Evolutionary conservation across 2,797 vertebrate genomes (phyloP).

Genomic region (Rhynchotus rufescens): DNA sequence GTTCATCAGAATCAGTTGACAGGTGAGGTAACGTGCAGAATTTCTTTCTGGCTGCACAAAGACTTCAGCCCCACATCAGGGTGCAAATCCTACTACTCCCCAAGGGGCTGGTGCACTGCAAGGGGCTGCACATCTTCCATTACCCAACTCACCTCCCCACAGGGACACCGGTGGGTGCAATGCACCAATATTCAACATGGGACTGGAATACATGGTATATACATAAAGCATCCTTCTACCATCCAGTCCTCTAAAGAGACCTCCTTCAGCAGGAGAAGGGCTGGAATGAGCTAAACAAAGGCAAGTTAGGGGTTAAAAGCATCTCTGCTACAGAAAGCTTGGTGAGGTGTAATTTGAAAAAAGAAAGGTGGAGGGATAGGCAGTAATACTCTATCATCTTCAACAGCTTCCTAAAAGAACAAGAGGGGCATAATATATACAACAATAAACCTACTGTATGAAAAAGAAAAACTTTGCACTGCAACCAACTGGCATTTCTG

Average conservation of each 20-base stretch:
- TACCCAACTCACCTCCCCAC: not conserved
- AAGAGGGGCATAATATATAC: not conserved
- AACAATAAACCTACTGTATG: not conserved
- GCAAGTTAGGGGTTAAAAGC: not conserved
- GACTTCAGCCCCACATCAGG: accelerated
- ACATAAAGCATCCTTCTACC: not conserved
- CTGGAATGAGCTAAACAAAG: not conserved
- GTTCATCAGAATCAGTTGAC: not conserved
- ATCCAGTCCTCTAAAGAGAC: not conserved
- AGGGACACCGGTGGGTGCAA: not conserved
- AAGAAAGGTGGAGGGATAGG: not conserved
- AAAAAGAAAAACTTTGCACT: not conserved
- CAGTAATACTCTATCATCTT: not conserved
- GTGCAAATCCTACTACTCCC: not conserved
- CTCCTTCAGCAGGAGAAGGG: not conserved
- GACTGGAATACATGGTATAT: too few relatives aligned
- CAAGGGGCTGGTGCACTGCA: not conserved
- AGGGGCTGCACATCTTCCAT: not conserved
- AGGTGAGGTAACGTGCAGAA: not conserved
- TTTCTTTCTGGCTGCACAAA: not conserved
- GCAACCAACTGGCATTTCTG: not conserved
- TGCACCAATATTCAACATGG: not conserved
- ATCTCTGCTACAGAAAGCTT: not conserved
- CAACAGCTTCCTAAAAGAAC: not conserved
- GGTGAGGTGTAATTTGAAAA: not conserved